phyloP scores from a whole-genome alignment of 2,113 vertebrate genomes.

The Andinoacara biseriatus region DNA sequence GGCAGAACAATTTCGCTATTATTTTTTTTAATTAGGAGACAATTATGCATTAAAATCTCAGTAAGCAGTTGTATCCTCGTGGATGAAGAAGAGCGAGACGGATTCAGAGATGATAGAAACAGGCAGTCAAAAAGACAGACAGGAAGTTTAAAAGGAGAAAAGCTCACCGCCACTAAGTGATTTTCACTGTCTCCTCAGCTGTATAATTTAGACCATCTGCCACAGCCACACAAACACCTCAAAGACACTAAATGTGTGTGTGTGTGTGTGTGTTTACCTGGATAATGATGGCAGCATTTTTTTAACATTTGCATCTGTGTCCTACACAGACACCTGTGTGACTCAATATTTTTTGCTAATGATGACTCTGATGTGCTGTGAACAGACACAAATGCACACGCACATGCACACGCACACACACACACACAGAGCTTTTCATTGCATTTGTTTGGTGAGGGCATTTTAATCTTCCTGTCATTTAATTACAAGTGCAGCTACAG shows the following conservation, averaged over 20 bases:
- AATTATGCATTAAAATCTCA: neutral
- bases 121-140: neutral
- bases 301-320: conserved; percentile 4
- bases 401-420: neutral
- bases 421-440: neutral
- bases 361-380: conserved; percentile 41
- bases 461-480: conserved; percentile 38
- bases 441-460: conserved; percentile 4
- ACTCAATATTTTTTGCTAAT: conserved; percentile 33
- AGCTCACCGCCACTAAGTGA: neutral
- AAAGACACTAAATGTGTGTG: neutral
- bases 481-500: neutral
- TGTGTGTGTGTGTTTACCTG: conserved; percentile 25
- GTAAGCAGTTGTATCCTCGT: neutral
- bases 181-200: conserved; percentile 25
- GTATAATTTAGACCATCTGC: conserved; percentile 51
- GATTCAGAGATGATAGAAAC: neutral
- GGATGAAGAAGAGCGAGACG: neutral
- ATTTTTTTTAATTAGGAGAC: neutral
- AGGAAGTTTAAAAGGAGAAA: neutral
- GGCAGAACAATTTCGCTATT: neutral
- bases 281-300: conserved; percentile 35
- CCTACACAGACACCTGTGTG: conserved; percentile 24
- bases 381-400: neutral
- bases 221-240: conserved; percentile 26